Conservation (phyloP, 2,113 vertebrate genomes). For the Galemys pyrenaicus region DNA sequence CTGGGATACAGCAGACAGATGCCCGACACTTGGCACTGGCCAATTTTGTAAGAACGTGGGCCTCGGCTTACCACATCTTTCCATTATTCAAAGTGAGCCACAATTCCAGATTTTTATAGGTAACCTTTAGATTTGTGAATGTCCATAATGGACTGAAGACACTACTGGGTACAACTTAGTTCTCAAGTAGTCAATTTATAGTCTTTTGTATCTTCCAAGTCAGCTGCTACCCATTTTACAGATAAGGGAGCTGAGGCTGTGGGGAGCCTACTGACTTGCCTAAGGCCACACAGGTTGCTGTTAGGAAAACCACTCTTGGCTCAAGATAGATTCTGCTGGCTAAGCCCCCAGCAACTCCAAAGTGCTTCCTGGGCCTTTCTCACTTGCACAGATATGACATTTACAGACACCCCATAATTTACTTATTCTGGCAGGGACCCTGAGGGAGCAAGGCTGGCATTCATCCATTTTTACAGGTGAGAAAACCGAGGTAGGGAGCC, state of each 20-base stretch:
- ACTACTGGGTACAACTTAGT: background rate
- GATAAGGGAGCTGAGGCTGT: background rate
- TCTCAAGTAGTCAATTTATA: background rate
- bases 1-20: too few relatives aligned
- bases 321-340: background rate
- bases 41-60: background rate
- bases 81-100: background rate
- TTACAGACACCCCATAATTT: background rate
- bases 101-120: background rate
- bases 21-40: background rate
- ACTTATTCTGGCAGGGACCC: background rate
- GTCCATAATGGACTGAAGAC: background rate
- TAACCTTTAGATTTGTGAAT: background rate
- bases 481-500: background rate
- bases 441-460: background rate
- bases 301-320: background rate
- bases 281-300: background rate
- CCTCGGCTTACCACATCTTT: background rate
- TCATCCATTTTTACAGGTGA: background rate
- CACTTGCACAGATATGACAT: background rate
- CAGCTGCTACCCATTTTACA: background rate
- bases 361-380: background rate
- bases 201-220: background rate
- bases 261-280: background rate
- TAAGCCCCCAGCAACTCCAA: background rate